Base-by-base conservation (phyloP, 2,888 invertebrate genomes). In the Acleris sparsana region DNA sequence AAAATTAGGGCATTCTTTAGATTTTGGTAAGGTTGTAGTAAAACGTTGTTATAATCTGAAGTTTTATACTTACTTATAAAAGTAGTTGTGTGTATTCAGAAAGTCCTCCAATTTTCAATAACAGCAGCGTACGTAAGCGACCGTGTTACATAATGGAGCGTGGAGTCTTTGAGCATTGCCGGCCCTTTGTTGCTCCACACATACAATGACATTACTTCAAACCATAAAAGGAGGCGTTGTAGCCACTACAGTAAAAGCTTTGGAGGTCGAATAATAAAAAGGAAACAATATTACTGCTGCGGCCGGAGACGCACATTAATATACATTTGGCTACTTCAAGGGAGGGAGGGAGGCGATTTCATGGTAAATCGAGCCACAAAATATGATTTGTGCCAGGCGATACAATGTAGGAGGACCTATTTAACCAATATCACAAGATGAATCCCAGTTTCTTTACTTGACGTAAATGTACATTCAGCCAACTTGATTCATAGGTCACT, bases 171-270 rank as follows among this genome's bases (percentile, higher is more conserved):
- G 69, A 71, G 70, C 72, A 76, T 77, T 79, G 58, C 55, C 43
- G 22, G 39, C 44, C 62, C 60, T 64, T 66, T 61, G 64, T 62
- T 57, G 58, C 18, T 33, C 33, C 16, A 52, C 52, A 46, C 74
- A 73, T 72, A 80, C 81, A 82, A 81, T 79, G 73, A 77, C 79
- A 84, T 87, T 85, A 86, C 82, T 83, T 75, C 71, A 78, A 81
- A 83, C 76, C 81, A 79, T 87, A 88, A 89, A 82, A 76, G 73
- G 75, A 79, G 80, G 74, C 78, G 83, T 85, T 82, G 85, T 86
- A 88, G 87, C 88, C 87, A 85, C 86, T 84, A 82, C 79, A 86
- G 85, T 86, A 84, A 87, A 88, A 89, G 87, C 87, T 83, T 86
- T 80, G 75, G 84, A 84, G 84, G 84, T 82, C 82, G 79, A 72